Base-by-base conservation (phyloP, 2,888 invertebrate genomes). In the Therioaphis trifolii region DNA sequence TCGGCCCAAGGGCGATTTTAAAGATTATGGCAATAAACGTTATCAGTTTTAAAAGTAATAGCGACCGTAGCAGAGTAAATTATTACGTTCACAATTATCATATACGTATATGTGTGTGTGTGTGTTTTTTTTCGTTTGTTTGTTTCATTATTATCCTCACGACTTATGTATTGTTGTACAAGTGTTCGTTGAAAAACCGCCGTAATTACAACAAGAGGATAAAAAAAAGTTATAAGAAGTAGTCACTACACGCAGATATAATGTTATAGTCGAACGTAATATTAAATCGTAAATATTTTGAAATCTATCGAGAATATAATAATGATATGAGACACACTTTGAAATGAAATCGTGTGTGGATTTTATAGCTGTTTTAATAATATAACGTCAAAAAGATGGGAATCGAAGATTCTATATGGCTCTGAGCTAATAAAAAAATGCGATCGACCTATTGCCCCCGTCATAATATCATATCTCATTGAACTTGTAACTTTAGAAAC, bases 21-120 rank as follows among this genome's bases (percentile, higher is more conserved):
- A n/a, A 46, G 21, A 68, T 68, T 27, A 29, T 35, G n/a, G 4
- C 15, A 52, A 52, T 49, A 35, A 68, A 49, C 35, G 35, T 68
- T 68, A 49, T 68, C 40, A 21, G 15, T 52, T 49, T 78, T 49
- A 7, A 78, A 18, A 49, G 24, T 21, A 40, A 49, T n/a, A 18
- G 35, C 58, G 27, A 43, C 77, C 14, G 66, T 21, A 29, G 18
- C 35, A 69, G 27, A 52, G 9, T 40, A 49, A 40, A 61, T 84
- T 29, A 55, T 24, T 5, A 43, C 24, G n/a, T 49, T 79, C 49
- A n/a, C n/a, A n/a, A n/a, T n/a, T n/a, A n/a, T n/a, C n/a, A n/a
- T n/a, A n/a, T n/a, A 55, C 21, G n/a, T n/a, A n/a, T n/a, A n/a
- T n/a, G 3, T 49, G 11, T 49, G 4, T 29, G 14, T 14, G 35